A percentile compares a stretch with the other conserved stretches of the same genome.
phyloP scores from a whole-genome alignment of 2,797 vertebrate species.

The Tenualosa thibaudeaui region DNA sequence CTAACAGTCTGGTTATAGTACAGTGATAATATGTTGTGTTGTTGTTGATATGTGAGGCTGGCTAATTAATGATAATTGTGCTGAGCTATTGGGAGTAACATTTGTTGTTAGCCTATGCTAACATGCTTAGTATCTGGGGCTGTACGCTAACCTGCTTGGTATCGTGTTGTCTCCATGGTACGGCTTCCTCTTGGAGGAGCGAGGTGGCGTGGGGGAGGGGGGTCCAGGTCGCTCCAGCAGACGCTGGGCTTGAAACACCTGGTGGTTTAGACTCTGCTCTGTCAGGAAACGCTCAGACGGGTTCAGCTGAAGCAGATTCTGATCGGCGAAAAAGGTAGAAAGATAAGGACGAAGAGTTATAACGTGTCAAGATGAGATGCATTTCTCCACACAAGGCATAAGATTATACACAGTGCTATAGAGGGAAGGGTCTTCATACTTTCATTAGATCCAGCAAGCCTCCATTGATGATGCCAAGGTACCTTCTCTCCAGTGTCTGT shows the following conservation, averaged over 20 bases:
- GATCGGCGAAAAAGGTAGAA: constrained; percentile 45
- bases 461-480: constrained; percentile 92
- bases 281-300: constrained; percentile 94
- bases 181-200: constrained; percentile 95
- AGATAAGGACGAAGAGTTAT: neutral
- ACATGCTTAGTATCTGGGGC: neutral
- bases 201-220: constrained; percentile 84
- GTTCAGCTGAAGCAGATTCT: constrained; percentile 95
- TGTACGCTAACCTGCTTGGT: constrained; percentile 83
- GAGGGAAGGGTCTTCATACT: constrained; percentile 69
- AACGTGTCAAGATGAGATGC: neutral
- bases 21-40: too few relatives aligned
- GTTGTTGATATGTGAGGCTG: too few relatives aligned
- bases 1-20: neutral
- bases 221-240: constrained; percentile 86
- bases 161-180: constrained; percentile 94
- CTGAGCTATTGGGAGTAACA: neutral
- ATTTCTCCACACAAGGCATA: neutral
- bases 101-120: neutral
- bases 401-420: neutral
- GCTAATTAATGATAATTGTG: too few relatives aligned
- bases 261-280: constrained; percentile 96
- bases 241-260: constrained; percentile 94
- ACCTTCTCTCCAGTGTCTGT: constrained; percentile 94
- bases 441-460: constrained; percentile 98